phyloP scores from a whole-genome alignment of 2,113 vertebrate genomes.

The Alaudala cheleensis region DNA sequence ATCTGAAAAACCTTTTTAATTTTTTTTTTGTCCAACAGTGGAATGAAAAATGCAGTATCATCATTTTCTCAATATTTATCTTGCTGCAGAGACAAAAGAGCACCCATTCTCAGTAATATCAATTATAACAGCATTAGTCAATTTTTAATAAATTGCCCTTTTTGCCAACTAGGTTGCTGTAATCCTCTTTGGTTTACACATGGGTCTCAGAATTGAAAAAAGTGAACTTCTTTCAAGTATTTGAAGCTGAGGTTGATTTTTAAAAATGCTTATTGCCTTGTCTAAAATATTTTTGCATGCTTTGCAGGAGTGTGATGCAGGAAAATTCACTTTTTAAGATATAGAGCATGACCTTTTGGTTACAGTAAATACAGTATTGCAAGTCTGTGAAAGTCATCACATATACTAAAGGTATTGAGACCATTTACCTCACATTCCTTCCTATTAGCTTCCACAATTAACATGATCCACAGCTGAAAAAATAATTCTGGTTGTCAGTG shows the following conservation, averaged over 20 bases:
- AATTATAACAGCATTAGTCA: not conserved
- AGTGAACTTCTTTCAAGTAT: not conserved
- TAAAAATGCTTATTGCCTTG: not conserved
- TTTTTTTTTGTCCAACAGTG: not conserved
- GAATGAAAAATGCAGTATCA: not conserved
- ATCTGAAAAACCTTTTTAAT: not conserved
- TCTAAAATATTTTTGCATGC: not conserved
- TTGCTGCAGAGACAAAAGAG: not conserved
- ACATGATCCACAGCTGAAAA: slow-evolving; percentile 80
- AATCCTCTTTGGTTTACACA: not conserved
- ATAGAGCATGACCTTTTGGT: slow-evolving; percentile 40
- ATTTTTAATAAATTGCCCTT: not conserved
- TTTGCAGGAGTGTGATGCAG: slow-evolving; percentile 4
- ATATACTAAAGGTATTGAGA: slow-evolving; percentile 53
- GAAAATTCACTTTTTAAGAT: slow-evolving; percentile 23
- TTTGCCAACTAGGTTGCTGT: not conserved
- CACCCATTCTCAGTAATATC: not conserved
- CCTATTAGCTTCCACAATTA: slow-evolving; percentile 74
- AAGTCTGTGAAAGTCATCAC: slow-evolving; percentile 78
- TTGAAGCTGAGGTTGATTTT: not conserved
- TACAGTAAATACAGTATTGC: slow-evolving; percentile 76
- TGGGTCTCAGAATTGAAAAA: not conserved
- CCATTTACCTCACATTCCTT: slow-evolving; percentile 75
- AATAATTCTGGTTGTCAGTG: slow-evolving; percentile 73
- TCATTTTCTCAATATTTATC: not conserved